These are phyloP conservation scores for Hydrolagus colliei DNA, from an alignment of 2,797 vertebrate species.

Conservation along the genomic window DNA sequence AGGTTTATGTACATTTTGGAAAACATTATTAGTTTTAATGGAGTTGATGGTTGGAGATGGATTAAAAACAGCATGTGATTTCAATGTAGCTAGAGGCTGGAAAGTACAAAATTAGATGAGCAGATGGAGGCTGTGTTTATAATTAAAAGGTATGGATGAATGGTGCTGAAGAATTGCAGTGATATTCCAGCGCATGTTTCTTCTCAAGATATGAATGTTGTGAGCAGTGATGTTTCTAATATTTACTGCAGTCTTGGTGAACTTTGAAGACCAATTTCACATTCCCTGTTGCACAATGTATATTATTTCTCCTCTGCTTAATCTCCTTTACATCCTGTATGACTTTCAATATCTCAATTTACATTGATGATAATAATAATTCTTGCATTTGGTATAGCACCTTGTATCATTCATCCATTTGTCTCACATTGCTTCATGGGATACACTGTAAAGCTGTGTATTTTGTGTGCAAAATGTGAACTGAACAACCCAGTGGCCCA, in stretches of 20 bases:
- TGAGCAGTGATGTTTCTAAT: background rate
- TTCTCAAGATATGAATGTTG: background rate
- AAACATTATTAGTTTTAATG: background rate
- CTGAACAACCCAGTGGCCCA: no score
- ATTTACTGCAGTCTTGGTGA: background rate
- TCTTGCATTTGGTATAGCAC: no score
- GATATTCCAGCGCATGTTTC: background rate
- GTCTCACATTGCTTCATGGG: no score
- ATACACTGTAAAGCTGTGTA: no score
- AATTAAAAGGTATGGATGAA: background rate
- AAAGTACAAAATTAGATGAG: background rate
- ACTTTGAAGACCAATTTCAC: constrained; percentile 6
- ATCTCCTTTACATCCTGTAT: background rate
- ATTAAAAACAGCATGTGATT: background rate
- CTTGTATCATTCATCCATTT: no score
- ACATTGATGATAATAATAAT: no score
- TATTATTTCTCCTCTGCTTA: background rate
- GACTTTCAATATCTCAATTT: no score
- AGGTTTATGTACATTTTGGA: background rate
- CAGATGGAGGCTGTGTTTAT: background rate
- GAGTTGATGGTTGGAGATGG: background rate
- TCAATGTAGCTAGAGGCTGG: background rate
- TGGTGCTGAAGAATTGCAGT: background rate
- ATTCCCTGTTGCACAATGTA: background rate
- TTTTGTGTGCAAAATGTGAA: no score